These are phyloP conservation scores for Drosophila paranaensis DNA, from an alignment of 2,888 invertebrate species.

Conservation along the genomic window DNA sequence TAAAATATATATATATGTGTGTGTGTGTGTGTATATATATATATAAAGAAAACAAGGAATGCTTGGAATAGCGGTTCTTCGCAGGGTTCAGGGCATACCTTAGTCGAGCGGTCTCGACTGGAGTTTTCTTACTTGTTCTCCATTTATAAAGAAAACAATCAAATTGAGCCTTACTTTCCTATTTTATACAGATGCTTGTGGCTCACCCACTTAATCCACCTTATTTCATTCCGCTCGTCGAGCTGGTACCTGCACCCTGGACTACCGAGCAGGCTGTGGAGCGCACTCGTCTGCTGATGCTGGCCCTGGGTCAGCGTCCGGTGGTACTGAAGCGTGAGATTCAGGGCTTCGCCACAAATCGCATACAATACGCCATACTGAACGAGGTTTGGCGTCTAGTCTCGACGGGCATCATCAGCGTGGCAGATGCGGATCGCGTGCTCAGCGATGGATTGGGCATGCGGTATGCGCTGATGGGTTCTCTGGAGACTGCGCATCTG, in stretches of 20 bases:
- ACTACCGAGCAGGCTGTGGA: conserved; percentile 90
- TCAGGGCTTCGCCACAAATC: conserved; percentile 96
- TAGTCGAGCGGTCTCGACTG: no score
- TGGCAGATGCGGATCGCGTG: conserved; percentile 95
- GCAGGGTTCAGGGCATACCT: no score
- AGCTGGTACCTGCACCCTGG: conserved; percentile 97
- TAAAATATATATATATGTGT: no score
- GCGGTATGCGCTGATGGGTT: conserved; percentile 97
- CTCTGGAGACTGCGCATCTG: conserved; percentile 96
- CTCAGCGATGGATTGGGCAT: conserved; percentile 97
- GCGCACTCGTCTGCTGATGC: conserved; percentile 91
- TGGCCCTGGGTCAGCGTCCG: conserved; percentile 95
- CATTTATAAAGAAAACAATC: no score
- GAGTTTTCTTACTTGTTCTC: no score
- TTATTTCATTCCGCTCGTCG: conserved; percentile 96
- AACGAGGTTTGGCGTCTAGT: conserved; percentile 97
- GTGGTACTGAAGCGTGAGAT: conserved; percentile 94
- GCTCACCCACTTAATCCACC: conserved; percentile 98
- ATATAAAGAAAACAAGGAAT: no score
- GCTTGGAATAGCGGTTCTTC: no score
- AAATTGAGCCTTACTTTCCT: background rate
- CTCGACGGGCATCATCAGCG: conserved; percentile 91
- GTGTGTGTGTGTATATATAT: no score
- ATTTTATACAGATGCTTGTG: conserved; percentile 85
- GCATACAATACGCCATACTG: conserved; percentile 97